These are phyloP conservation scores for Lepeophtheirus salmonis DNA, from an alignment of 1,140 invertebrate genomes.

Conservation along the genomic window DNA sequence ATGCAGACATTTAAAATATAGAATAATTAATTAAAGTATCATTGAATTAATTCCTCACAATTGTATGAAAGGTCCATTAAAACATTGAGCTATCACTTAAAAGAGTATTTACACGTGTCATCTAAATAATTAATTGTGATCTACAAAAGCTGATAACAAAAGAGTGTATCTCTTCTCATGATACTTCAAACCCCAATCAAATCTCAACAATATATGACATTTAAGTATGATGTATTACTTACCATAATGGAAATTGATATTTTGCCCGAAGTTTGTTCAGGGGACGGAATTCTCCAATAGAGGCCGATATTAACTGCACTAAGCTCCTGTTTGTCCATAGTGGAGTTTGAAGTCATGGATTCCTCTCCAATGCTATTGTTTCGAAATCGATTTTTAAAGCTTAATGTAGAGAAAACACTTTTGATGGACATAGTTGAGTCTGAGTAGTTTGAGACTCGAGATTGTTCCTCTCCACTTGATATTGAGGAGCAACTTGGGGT, in stretches of 20 bases:
- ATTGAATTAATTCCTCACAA: no score
- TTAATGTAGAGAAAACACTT: neutral
- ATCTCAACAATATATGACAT: no score
- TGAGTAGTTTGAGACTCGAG: neutral
- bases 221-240: no score
- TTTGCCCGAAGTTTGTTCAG: neutral
- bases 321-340: neutral
- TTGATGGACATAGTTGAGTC: neutral
- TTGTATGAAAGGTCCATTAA: no score
- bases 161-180: no score
- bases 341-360: neutral
- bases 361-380: neutral
- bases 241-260: neutral
- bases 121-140: no score
- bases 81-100: no score
- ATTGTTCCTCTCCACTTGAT: neutral
- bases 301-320: neutral
- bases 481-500: neutral
- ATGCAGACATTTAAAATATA: no score
- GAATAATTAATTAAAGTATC: no score
- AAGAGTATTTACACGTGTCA: no score
- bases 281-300: neutral
- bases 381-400: neutral
- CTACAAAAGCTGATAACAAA: no score
- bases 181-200: no score